Base-by-base conservation (phyloP, 1,140 invertebrate genomes). In the Brachionus angularis region DNA sequence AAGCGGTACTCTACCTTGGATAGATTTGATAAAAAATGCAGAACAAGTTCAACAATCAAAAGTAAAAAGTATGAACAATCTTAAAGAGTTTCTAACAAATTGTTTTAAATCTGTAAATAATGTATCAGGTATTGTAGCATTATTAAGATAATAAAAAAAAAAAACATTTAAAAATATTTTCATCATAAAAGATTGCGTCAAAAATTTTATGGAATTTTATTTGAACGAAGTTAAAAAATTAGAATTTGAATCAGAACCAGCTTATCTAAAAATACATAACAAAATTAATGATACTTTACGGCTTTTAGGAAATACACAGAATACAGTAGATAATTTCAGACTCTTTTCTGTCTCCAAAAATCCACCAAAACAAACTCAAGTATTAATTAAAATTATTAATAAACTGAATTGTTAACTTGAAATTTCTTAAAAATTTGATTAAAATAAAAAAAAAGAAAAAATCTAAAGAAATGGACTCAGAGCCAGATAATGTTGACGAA, bases 151-250 rank as follows among this genome's bases (percentile, higher is more conserved):
- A 25, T 8, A 5, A 25, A 25, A 25, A 3, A 50, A 25, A 25
- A 50, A 50, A 25, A 25, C 14, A 33, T 36, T 16, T 31, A 29
- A 34, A n/a, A 34, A 2, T 36, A 34, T 34, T 7, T n/a, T 36
- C 34, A 8, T 55, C 18, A 34, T n/a, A 18, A 18, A 16, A 55
- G 52, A 55, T 34, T 34, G 53, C 27, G 53, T 58, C 21, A 67
- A 67, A 50, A 46, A 34, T 31, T 67, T 67, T 67, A 18, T 67
- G 7, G 62, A 67, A 33, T 67, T 67, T 47, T 67, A 47, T 25
- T 67, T 67, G 29, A 67, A 67, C 44, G 42, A 67, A 67, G 62
- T 67, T 47, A 67, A 67, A 23, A 67, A 67, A 34, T 27, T 67
- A 7, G 62, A 67, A 23, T 67, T 67, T 18, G 62, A 67, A 31